Base-by-base conservation (phyloP, 2,888 invertebrate genomes). In the Spatulosminthurus flaviceps region DNA sequence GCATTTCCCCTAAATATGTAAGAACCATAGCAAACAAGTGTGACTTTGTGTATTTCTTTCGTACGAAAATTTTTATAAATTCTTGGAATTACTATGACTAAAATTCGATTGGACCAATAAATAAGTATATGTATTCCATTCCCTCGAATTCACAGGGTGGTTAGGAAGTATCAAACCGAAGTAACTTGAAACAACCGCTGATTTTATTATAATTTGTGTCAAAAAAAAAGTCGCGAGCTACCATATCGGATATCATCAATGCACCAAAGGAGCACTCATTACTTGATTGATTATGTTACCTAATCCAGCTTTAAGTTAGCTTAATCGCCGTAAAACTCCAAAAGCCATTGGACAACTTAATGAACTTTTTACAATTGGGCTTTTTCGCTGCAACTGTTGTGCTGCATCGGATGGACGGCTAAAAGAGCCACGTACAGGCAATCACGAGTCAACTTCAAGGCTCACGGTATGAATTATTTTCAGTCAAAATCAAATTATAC, bases 101-200 rank as follows among this genome's bases (percentile, higher is more conserved):
- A n/a, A n/a, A n/a, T n/a, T n/a, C n/a, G n/a, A n/a, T n/a, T n/a
- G n/a, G n/a, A n/a, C n/a, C n/a, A n/a, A n/a, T n/a, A n/a, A n/a
- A n/a, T n/a, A n/a, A n/a, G n/a, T n/a, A n/a, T 51, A 4, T 11
- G 16, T 16, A 13, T 19, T 51, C 2, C n/a, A 51, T 51, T 51
- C 2, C 41, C 5, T 51, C 19, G 16, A 16, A 16, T 19, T 51
- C 34, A 34, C 4, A 34, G 34, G 34, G 9, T 34, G 34, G 34
- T 34, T 34, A 4, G 9, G 9, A 34, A 34, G 4, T 51, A 51
- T 51, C 19, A n/a, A 19, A 51, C 16, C 2, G 16, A 51, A 51
- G 51, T 51, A 51, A 51, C 51, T 9, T 16, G 51, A 51, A 51
- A 51, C 51, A 51, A 51, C 51, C 51, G 51, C 16, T 51, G 51